These are phyloP conservation scores for Vulpes lagopus DNA, from an alignment of 2,113 vertebrate species.

Conservation along the genomic window DNA sequence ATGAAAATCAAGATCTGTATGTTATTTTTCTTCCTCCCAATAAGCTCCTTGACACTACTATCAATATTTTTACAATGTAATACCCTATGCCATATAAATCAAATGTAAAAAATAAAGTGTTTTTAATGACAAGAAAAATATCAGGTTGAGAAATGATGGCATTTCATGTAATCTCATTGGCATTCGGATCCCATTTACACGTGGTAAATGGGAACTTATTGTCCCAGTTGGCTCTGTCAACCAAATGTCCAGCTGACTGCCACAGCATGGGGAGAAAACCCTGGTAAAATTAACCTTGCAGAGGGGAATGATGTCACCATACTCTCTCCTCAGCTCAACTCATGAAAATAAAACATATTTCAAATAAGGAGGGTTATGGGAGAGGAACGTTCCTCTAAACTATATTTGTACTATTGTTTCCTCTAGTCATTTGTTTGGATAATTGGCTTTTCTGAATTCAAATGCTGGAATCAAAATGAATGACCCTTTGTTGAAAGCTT, in stretches of 20 bases:
- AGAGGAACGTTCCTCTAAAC: constrained; percentile 52
- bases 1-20: constrained; percentile 8
- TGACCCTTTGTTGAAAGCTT: constrained; percentile 60
- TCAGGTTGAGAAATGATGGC: background rate
- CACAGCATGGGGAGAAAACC: constrained; percentile 32
- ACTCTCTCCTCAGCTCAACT: background rate
- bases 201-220: constrained; percentile 52
- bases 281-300: constrained; percentile 53
- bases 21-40: constrained; percentile 11
- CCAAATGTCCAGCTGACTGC: constrained; percentile 27
- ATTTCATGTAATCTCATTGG: background rate
- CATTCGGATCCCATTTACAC: constrained; percentile 53
- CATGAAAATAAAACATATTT: background rate
- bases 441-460: constrained; percentile 71
- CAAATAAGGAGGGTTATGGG: background rate
- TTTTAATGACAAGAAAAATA: constrained; percentile 76
- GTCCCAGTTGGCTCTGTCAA: constrained; percentile 63
- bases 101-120: constrained; percentile 32
- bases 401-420: constrained; percentile 27
- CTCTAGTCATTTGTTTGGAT: constrained; percentile 55
- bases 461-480: constrained; percentile 42
- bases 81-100: background rate
- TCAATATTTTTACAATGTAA: constrained; percentile 11
- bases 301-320: background rate
- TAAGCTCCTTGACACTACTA: constrained; percentile 14